phyloP scores from a whole-genome alignment of 2,113 vertebrate species.

The Ascaphus truei region DNA sequence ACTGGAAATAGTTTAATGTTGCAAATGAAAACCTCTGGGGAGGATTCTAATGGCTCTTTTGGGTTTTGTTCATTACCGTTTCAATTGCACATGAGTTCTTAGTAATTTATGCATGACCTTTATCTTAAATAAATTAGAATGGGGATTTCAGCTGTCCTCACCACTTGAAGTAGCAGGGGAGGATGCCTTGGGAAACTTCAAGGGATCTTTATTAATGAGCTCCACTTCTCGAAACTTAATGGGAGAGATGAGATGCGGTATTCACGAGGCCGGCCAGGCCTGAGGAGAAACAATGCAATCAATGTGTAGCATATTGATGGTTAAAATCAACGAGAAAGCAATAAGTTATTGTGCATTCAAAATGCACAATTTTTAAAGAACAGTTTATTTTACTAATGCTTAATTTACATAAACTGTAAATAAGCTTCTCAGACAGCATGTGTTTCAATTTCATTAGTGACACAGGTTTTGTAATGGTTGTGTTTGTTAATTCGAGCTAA shows the following conservation, averaged over 20 bases:
- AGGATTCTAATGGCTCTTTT: slow-evolving; percentile 3
- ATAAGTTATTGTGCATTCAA: not conserved
- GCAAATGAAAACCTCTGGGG: slow-evolving; percentile 17
- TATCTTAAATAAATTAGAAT: slow-evolving; percentile 29
- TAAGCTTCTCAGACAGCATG: too few relatives aligned
- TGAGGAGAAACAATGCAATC: slow-evolving; percentile 13
- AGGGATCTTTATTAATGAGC: slow-evolving; percentile 35
- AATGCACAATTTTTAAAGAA: not conserved
- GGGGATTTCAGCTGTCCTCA: slow-evolving; percentile 22
- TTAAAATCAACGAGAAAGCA: not conserved
- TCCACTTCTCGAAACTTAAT: slow-evolving; percentile 23
- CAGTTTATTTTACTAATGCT: slow-evolving; percentile 3
- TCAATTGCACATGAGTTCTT: slow-evolving; percentile 29
- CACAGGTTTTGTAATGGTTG: too few relatives aligned
- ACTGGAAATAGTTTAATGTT: slow-evolving; percentile 5
- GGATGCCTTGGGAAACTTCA: slow-evolving; percentile 31
- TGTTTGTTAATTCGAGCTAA: too few relatives aligned
- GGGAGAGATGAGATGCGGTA: slow-evolving; percentile 20
- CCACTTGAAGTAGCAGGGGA: slow-evolving; percentile 28
- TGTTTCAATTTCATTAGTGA: too few relatives aligned
- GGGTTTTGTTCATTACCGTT: slow-evolving; percentile 26
- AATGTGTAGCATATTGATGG: slow-evolving; percentile 22
- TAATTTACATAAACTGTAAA: slow-evolving; percentile 3
- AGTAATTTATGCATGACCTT: slow-evolving; percentile 35
- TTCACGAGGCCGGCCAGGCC: not conserved